phyloP scores from a whole-genome alignment of 2,113 vertebrate species.

The Antigone vipio region DNA sequence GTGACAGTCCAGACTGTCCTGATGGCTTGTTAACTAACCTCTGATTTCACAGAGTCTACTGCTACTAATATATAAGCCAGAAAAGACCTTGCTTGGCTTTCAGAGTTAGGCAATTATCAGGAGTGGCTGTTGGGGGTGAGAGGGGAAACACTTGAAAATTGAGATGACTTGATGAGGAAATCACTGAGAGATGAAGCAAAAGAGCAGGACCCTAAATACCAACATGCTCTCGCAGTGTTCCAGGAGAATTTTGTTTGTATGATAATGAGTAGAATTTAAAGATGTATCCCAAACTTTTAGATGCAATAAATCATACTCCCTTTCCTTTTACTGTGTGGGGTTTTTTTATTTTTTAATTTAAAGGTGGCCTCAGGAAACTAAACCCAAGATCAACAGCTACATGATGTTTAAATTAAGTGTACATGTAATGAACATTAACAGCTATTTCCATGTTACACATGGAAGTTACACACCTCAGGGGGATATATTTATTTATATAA shows the following conservation, averaged over 20 bases:
- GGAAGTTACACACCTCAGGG: not conserved
- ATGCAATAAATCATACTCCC: not conserved
- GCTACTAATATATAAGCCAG: not conserved
- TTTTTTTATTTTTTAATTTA: not conserved
- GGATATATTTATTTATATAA: not conserved
- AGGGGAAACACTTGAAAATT: not conserved
- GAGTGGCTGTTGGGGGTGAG: not conserved
- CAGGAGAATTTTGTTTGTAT: not conserved
- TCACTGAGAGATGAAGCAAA: not conserved
- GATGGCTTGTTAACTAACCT: conserved; percentile 23
- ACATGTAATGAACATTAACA: not conserved
- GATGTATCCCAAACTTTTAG: not conserved
- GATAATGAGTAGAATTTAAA: not conserved
- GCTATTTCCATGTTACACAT: not conserved
- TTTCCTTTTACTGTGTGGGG: not conserved
- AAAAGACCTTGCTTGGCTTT: not conserved
- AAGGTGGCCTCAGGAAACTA: not conserved
- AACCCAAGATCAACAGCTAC: not conserved
- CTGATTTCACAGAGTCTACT: conserved; percentile 9
- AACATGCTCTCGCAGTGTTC: rapidly evolving
- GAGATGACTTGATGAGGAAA: conserved; percentile 15
- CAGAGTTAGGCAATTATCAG: not conserved
- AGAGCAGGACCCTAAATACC: not conserved
- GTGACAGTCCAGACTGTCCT: not conserved
- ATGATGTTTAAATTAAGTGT: not conserved